Evolutionary conservation across 2,797 vertebrate species (phyloP).

Genomic region (Sebastes diploproa): DNA sequence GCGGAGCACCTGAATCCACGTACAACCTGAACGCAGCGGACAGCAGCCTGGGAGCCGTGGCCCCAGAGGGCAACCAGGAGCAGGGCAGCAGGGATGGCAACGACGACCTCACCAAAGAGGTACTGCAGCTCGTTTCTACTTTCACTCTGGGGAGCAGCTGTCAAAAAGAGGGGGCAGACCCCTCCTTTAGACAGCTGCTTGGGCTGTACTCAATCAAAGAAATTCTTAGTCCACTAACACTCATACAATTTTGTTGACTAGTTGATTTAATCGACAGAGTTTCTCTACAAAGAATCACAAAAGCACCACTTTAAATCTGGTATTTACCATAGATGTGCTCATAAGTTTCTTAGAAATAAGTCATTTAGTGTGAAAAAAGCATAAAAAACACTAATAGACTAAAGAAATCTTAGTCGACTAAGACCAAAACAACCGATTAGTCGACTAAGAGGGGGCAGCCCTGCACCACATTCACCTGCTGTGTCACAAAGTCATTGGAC

Average conservation of each 20-base stretch:
- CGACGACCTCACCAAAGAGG: constrained; percentile 97
- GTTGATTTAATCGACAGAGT: too few relatives aligned
- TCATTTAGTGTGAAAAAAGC: too few relatives aligned
- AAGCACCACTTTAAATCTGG: too few relatives aligned
- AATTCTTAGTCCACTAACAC: too few relatives aligned
- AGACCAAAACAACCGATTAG: too few relatives aligned
- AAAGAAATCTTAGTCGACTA: too few relatives aligned
- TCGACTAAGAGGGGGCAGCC: too few relatives aligned
- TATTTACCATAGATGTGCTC: rapidly evolving
- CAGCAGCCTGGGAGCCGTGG: constrained; percentile 90
- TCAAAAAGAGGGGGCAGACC: not conserved
- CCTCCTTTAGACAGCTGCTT: not conserved
- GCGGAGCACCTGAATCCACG: constrained; percentile 86
- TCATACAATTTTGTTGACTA: too few relatives aligned
- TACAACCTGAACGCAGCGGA: constrained; percentile 90
- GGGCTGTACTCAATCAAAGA: not conserved
- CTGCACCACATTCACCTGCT: not conserved
- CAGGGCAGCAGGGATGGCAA: constrained; percentile 80
- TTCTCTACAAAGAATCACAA: too few relatives aligned
- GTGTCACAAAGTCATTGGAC: not conserved
- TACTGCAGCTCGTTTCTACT: constrained; percentile 64
- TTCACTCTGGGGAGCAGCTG: not conserved
- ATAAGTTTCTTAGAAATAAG: too few relatives aligned
- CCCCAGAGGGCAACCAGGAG: constrained; percentile 88
- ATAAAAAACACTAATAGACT: too few relatives aligned